phyloP scores from a whole-genome alignment of 1,140 invertebrate genomes.

The Galleria mellonella region DNA sequence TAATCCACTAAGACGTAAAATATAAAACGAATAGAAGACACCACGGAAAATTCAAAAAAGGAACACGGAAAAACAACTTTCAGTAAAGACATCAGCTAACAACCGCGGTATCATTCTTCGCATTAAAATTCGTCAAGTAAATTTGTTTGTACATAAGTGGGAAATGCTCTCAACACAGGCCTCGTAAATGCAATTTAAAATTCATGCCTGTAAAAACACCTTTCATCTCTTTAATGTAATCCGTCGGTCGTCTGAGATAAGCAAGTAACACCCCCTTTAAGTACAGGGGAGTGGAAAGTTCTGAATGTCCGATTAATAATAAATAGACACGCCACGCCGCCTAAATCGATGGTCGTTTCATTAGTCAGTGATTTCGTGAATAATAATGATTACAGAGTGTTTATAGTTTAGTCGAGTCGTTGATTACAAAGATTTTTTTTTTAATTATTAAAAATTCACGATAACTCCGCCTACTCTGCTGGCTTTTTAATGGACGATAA shows the following conservation, averaged over 20 bases:
- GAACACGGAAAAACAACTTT: too few relatives aligned
- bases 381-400: too few relatives aligned
- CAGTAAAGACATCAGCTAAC: not conserved
- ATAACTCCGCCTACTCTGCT: too few relatives aligned
- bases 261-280: slow-evolving; percentile 24
- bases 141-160: slow-evolving; percentile 17
- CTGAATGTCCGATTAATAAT: not conserved
- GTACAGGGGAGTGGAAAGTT: slow-evolving; percentile 6
- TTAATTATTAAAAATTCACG: too few relatives aligned
- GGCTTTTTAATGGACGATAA: too few relatives aligned
- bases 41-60: too few relatives aligned
- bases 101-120: not conserved
- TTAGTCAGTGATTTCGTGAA: too few relatives aligned
- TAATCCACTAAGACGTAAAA: too few relatives aligned
- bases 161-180: slow-evolving; percentile 10
- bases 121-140: slow-evolving; percentile 11
- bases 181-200: slow-evolving; percentile 47
- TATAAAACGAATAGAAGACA: too few relatives aligned
- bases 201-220: slow-evolving; percentile 52
- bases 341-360: too few relatives aligned
- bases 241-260: slow-evolving; percentile 27
- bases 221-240: slow-evolving; percentile 47
- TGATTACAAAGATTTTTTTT: too few relatives aligned
- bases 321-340: not conserved
- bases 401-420: too few relatives aligned